These are phyloP conservation scores for Drosophila azteca DNA, from an alignment of 1,140 invertebrate species.

Conservation along the genomic window DNA sequence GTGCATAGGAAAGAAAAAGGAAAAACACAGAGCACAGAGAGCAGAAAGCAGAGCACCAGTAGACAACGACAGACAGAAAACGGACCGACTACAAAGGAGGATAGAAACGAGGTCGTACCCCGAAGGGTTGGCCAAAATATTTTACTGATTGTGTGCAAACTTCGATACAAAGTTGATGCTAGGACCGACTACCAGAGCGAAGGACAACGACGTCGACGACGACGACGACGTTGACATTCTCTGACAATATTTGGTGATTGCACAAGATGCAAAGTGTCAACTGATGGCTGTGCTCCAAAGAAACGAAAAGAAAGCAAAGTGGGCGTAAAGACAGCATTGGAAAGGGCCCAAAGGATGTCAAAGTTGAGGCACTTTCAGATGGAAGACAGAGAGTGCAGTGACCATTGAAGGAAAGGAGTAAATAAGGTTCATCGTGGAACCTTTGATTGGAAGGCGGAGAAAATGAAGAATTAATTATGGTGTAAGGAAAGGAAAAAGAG, in stretches of 20 bases:
- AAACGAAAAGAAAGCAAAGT: conserved; percentile 30
- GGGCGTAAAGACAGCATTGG: neutral
- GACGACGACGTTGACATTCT: conserved; percentile 63
- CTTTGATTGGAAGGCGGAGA: neutral
- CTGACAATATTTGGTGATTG: conserved; percentile 81
- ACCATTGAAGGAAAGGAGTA: conserved; percentile 26
- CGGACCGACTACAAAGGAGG: conserved; percentile 69
- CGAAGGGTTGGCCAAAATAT: conserved; percentile 79
- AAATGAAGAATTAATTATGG: conserved; percentile 13
- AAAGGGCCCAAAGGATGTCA: conserved; percentile 20
- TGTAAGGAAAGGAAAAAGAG: neutral
- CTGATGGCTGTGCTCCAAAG: conserved; percentile 41
- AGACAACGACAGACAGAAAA: conserved; percentile 45
- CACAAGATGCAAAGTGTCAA: conserved; percentile 82
- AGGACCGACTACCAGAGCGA: conserved; percentile 35
- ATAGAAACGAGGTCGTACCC: conserved; percentile 75
- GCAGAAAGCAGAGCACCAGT: conserved; percentile 1
- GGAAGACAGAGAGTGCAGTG: conserved; percentile 9
- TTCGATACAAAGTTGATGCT: conserved; percentile 79
- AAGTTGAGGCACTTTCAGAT: conserved; percentile 11
- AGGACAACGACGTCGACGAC: conserved; percentile 30
- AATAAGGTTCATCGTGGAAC: neutral
- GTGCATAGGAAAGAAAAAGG: conserved; percentile 62
- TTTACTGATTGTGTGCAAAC: conserved; percentile 82
- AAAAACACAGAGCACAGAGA: conserved; percentile 61